phyloP scores from a whole-genome alignment of 2,113 vertebrate species.

The Centropristis striata region DNA sequence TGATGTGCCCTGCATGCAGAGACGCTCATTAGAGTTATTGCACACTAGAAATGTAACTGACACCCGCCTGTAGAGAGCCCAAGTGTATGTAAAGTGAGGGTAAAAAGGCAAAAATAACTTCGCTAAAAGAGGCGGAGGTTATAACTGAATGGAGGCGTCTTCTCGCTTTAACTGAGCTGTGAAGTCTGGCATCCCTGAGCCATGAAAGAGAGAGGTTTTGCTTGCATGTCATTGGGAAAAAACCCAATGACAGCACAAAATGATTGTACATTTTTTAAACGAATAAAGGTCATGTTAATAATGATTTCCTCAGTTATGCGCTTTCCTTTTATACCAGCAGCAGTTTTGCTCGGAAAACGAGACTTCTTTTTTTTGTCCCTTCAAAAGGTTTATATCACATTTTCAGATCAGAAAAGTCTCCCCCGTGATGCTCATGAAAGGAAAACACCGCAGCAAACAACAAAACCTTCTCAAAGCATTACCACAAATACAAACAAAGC shows the following conservation, averaged over 20 bases:
- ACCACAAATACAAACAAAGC: slow-evolving; percentile 66
- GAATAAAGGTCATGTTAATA: not conserved
- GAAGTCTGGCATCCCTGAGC: not conserved
- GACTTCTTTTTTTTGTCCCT: not conserved
- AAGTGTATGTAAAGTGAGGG: slow-evolving; percentile 14
- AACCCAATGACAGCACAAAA: not conserved
- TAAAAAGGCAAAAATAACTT: slow-evolving; percentile 17
- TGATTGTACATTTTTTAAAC: not conserved
- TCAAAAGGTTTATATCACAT: not conserved
- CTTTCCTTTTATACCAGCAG: not conserved
- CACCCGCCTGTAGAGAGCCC: slow-evolving; percentile 46
- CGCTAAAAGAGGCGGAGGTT: not conserved
- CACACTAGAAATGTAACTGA: slow-evolving; percentile 56
- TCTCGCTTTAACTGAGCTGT: not conserved
- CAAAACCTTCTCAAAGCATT: slow-evolving; percentile 50
- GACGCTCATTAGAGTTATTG: slow-evolving; percentile 67
- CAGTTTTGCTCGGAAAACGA: not conserved
- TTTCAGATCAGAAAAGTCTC: slow-evolving; percentile 30
- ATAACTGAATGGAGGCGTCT: not conserved
- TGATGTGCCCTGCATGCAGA: slow-evolving; percentile 73
- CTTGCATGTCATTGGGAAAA: not conserved
- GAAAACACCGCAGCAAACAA: slow-evolving; percentile 33
- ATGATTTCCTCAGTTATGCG: not conserved
- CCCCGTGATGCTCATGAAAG: slow-evolving; percentile 28
- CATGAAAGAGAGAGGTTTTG: not conserved